Base-by-base conservation (phyloP, 1,140 invertebrate genomes). In the Trinorchestia longiramus region DNA sequence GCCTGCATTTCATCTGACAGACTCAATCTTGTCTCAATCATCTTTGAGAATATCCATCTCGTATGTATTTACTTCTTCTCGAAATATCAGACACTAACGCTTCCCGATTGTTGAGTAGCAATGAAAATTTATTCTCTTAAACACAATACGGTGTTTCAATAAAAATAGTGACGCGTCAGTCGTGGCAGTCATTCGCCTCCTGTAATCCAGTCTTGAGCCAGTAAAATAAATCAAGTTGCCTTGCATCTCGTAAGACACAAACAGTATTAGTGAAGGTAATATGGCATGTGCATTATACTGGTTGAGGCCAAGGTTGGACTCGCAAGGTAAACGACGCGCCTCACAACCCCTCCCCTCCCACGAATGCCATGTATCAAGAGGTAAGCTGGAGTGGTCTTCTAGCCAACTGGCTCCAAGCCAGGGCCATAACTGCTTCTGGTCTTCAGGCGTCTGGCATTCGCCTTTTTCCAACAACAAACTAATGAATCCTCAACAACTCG, bases 351-450 rank as follows among this genome's bases (percentile, higher is more conserved):
- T 43, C 88, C 88, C 41, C n/a, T 4, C 36, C 4, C 41, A 42
- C 41, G 0, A 90, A 28, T 28, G 88, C 88, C n/a, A 42, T 90
- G 88, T 42, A 42, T 90, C 88, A 90, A 90, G 88, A 90, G 43
- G 88, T 43, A 36, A 90, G 88, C 88, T 90, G 88, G 88, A 90
- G 88, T 90, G 88, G 6, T 42, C 43, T 90, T 87, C 87, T 36
- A 40, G 87, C 88, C 88, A 90, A 90, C 88, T 90, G 88, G 88
- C 88, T 41, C 88, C n/a, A 42, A 42, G 88, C 88, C 88, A 90
- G 36, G n/a, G 28, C 41, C 88, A 3, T 42, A 41, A 43, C 62
- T 90, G 88, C 43, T 42, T 4, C 88, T 43, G 36, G 88, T 11
- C 88, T 90, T 43, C 88, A 42, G 88, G 28, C 41, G 88, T 90